Percentiles rank a stretch among this genome's conserved stretches.
Conservation (phyloP, 2,797 vertebrate genomes). For the Squalus acanthias region DNA sequence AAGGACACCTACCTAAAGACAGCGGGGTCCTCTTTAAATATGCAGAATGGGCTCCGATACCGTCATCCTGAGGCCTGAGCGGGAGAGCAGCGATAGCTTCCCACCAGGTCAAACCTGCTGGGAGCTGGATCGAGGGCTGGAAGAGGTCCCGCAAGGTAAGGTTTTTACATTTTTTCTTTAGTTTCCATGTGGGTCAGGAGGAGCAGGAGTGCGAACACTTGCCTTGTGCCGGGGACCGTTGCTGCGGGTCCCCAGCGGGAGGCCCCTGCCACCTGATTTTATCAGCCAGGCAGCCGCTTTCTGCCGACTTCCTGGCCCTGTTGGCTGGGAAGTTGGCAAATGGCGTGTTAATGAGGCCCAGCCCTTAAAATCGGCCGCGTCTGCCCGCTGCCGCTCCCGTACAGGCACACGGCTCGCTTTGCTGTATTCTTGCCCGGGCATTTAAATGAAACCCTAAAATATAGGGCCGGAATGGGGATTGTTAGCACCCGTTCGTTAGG, state of each 20-base stretch:
- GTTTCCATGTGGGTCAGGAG: background rate
- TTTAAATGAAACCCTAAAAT: background rate
- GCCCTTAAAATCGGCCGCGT: background rate
- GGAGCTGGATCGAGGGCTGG: background rate
- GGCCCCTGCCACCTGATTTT: background rate
- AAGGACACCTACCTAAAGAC: too few relatives aligned
- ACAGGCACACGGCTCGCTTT: too few relatives aligned
- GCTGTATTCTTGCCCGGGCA: too few relatives aligned
- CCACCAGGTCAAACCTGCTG: background rate
- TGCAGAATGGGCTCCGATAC: background rate
- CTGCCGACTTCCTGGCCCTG: background rate
- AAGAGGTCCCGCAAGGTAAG: background rate
- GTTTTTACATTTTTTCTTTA: background rate
- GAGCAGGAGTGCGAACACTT: background rate
- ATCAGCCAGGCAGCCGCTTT: background rate
- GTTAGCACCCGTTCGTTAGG: background rate
- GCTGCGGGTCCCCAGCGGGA: background rate
- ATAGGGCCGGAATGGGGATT: background rate
- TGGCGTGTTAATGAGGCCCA: background rate
- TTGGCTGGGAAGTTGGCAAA: background rate
- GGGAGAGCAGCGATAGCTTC: background rate
- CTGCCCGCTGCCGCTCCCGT: background rate
- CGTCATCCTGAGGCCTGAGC: background rate
- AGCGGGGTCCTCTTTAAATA: background rate
- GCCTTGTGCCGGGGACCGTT: background rate